Percentiles rank a stretch among this genome's conserved stretches.
Conservation (phyloP, 2,797 vertebrate species). For the Meriones psammophilus region DNA sequence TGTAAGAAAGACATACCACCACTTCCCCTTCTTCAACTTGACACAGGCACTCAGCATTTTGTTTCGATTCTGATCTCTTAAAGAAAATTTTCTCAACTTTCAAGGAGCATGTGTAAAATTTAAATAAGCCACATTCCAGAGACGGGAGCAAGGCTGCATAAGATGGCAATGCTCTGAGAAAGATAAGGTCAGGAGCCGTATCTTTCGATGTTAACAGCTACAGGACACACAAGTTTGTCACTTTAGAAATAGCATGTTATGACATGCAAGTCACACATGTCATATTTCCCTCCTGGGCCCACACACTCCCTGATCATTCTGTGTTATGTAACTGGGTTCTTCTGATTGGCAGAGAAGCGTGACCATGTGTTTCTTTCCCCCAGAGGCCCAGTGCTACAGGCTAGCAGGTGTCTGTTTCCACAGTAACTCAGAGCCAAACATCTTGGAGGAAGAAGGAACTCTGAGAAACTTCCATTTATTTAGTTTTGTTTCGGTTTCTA, state of each 20-base stretch:
- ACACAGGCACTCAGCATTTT: neutral
- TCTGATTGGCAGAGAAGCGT: neutral
- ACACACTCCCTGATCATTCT: neutral
- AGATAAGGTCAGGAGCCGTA: neutral
- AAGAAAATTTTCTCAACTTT: slow-evolving; percentile 54
- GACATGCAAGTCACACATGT: neutral
- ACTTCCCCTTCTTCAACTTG: slow-evolving; percentile 71
- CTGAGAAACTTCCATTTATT: neutral
- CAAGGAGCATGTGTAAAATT: neutral
- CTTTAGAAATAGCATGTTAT: neutral
- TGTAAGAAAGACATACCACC: slow-evolving; percentile 60
- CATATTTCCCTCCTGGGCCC: neutral
- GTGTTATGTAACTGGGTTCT: neutral
- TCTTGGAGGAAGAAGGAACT: slow-evolving; percentile 3
- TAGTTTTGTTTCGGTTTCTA: slow-evolving; percentile 56
- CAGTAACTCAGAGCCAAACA: neutral
- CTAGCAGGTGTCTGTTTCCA: neutral
- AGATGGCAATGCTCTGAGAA: neutral
- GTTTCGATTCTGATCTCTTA: slow-evolving; percentile 66
- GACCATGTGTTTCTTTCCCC: neutral
- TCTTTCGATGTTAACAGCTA: neutral
- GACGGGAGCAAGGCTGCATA: neutral
- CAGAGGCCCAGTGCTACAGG: neutral
- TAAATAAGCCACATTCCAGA: neutral
- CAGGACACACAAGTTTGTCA: neutral